phyloP scores from a whole-genome alignment of 37 sponge, comb jelly and placozoan species.

The Diacarnus erythraeanus region DNA sequence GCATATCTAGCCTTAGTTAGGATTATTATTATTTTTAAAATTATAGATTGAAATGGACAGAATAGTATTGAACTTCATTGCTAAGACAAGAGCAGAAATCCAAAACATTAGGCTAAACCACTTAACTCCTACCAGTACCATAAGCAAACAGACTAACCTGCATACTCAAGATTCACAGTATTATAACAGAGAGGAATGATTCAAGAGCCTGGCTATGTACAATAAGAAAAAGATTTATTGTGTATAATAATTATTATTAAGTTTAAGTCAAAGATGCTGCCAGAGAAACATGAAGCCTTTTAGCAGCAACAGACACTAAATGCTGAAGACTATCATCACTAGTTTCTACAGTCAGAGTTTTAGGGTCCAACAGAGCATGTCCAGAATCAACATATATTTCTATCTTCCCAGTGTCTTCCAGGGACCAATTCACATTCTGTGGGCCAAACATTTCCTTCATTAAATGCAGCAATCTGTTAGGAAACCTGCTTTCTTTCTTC shows the following conservation, averaged over 20 bases:
- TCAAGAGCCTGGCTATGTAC: not conserved
- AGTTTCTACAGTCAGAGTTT: constrained; percentile 56
- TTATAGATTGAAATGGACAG: constrained; percentile 21
- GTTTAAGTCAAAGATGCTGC: constrained; percentile 12
- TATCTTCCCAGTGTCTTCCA: constrained; percentile 51
- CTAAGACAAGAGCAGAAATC: constrained; percentile 21
- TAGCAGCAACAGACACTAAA: constrained; percentile 67
- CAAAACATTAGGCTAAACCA: not conserved
- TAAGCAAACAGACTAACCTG: too few species aligned
- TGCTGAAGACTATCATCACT: constrained; percentile 67
- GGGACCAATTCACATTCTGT: constrained; percentile 59
- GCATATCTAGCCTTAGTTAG: not conserved
- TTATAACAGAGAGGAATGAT: not conserved
- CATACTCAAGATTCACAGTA: too few species aligned
- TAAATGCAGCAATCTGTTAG: constrained; percentile 52
- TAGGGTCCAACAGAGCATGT: constrained; percentile 55
- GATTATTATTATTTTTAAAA: not conserved
- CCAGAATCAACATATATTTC: constrained; percentile 44
- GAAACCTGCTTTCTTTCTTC: constrained; percentile 39
- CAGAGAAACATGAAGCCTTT: constrained; percentile 70
- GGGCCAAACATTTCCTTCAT: constrained; percentile 80
- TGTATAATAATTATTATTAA: not conserved
- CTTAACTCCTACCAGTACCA: too few species aligned
- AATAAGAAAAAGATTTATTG: not conserved
- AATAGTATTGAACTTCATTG: constrained; percentile 3